Conservation (phyloP, 2,113 vertebrate genomes). For the Pachycephala philippinensis region DNA sequence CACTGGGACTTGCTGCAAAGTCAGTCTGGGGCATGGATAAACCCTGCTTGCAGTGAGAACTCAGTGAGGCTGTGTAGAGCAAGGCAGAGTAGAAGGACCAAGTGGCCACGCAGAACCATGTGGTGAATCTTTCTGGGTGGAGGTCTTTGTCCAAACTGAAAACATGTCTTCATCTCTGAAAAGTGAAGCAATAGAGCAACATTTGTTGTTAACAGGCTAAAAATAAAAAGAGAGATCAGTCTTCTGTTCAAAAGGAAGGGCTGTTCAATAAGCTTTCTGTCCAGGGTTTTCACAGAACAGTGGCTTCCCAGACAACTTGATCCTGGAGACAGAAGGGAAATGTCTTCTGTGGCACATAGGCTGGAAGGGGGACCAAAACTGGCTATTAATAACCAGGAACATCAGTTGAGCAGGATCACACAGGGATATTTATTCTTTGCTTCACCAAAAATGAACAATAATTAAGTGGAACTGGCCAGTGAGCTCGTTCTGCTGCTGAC, state of each 20-base stretch:
- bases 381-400: neutral
- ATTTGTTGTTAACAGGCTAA: neutral
- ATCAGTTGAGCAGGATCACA: conserved; percentile 5
- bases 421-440: neutral
- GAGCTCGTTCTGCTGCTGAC: neutral
- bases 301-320: neutral
- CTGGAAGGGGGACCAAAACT: neutral
- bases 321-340: neutral
- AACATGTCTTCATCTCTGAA: neutral
- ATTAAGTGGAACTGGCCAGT: neutral
- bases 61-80: neutral
- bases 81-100: neutral
- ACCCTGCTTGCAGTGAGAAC: neutral
- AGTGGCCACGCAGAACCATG: neutral
- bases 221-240: conserved; percentile 7
- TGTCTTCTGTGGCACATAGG: neutral
- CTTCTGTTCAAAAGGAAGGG: neutral
- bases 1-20: neutral
- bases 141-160: neutral
- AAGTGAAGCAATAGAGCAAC: conserved; percentile 5
- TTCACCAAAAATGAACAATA: neutral
- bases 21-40: neutral
- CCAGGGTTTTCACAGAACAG: neutral
- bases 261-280: conserved; percentile 39
- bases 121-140: neutral